Evolutionary conservation across 2,888 invertebrate genomes (phyloP), one percentile per base, ranked within the genome.

Genomic region (Onchidella celtica): DNA sequence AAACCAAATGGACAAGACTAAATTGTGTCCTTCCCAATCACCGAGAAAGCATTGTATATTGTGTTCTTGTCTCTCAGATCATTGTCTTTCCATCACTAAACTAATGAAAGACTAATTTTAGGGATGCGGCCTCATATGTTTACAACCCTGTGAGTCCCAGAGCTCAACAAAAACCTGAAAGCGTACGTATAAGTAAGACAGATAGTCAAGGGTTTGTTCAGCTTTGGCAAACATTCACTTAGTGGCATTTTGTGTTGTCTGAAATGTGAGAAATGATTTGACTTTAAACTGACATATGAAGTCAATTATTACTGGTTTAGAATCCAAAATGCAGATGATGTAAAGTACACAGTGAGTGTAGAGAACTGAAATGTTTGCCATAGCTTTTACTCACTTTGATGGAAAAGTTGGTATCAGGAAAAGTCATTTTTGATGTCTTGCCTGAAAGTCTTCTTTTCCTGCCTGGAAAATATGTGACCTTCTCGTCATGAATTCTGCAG

Each of bases 21-120:
- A n/a, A n/a, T n/a, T n/a, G n/a, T n/a, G n/a, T n/a, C n/a, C n/a
- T n/a, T n/a, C n/a, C n/a, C n/a, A n/a, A n/a, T n/a, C n/a, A n/a
- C n/a, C n/a, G n/a, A n/a, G n/a, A n/a, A n/a, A n/a, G n/a, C n/a
- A n/a, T n/a, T n/a, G n/a, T n/a, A n/a, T n/a, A n/a, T n/a, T n/a
- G n/a, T n/a, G n/a, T n/a, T n/a, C n/a, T 55, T 65, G 36, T 57
- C 63, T 14, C 72, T 40, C 32, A 57, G 61, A 72, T 68, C 55
- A 65, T 69, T 74, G 78, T 70, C 78, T 63, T 83, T 36, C 40
- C 73, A 76, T 63, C 79, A 83, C 81, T 79, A 63, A 88, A 90
- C 88, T 90, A 89, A 90, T 90, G 86, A 89, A 86, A 90, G 89
- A 89, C 89, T 88, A 87, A 88, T 91, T 90, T 85, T 91, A 91